Base-by-base conservation (phyloP, 1,140 invertebrate genomes). In the Caenorhabditis remanei region DNA sequence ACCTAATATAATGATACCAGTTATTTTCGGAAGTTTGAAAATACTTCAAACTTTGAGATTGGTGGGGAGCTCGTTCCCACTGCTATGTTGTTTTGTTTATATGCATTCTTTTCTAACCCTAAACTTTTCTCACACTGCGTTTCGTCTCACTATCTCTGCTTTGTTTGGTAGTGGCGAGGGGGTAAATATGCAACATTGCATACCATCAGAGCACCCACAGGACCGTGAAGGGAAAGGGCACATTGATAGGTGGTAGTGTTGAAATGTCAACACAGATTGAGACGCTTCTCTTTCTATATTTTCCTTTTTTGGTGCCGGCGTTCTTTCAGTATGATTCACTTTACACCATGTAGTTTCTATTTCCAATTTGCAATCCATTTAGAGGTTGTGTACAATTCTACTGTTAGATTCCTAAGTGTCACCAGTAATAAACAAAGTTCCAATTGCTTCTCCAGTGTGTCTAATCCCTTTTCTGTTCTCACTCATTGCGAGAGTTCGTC, bases 131-230 rank as follows among this genome's bases (percentile, higher is more conserved):
- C 43, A 13, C 71, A 24, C 71, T 32, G 71, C 46, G 46, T 14
- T 24, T 50, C 14, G 7, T 79, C 16, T 48, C 8, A 53, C 46
- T 53, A 19, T 79, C 43, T 79, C 46, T 79, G 14, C 71, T 79
- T 53, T 79, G 46, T 79, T 50, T 79, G 71, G 71, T 50, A 79
- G 71, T 79, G 71, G 71, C n/a, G 46, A n/a, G 3, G 46, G 71
- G 71, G 71, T 79, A 79, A 79, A 79, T 79, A 79, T 79, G 71
- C 71, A 79, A 79, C 71, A 79, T 53, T 79, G 71, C 46, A 79
- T 79, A 50, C 46, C 71, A 79, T 79, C 71, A 79, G 71, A 79
- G 71, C 71, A 50, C n/a, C 71, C 43, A 79, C 21, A 79, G 46
- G 40, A 50, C 71, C 71, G 71, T 79, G 46, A 50, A 50, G 46